Percentiles rank a stretch among this genome's conserved stretches.
Conservation (phyloP, 2,888 invertebrate genomes). For the Chirona hameri region DNA sequence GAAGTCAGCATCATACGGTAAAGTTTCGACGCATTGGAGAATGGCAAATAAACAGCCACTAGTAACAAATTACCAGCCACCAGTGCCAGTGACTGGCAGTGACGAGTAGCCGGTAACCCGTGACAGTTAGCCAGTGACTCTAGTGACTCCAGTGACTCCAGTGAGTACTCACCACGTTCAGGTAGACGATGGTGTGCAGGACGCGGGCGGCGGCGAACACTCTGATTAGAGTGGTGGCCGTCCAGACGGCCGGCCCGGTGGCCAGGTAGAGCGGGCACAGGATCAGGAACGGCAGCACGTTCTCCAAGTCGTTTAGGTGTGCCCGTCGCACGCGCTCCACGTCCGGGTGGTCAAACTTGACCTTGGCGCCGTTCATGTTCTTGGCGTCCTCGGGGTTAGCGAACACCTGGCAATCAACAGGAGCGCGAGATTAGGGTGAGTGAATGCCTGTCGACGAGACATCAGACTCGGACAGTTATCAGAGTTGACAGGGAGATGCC, state of each 20-base stretch:
- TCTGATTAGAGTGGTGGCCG: constrained; percentile 47
- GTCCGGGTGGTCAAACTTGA: constrained; percentile 48
- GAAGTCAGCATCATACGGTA: too few relatives aligned
- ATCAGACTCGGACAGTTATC: too few relatives aligned
- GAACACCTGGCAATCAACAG: constrained; percentile 50
- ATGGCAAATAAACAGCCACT: too few relatives aligned
- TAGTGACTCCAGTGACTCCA: too few relatives aligned
- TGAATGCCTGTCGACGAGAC: neutral
- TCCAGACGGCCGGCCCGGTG: constrained; percentile 54
- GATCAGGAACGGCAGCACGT: constrained; percentile 63
- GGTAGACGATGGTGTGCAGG: neutral
- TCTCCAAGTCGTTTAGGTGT: constrained; percentile 68
- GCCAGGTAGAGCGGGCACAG: constrained; percentile 59
- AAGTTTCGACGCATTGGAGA: too few relatives aligned
- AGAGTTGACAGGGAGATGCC: too few relatives aligned
- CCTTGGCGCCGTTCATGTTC: constrained; percentile 40
- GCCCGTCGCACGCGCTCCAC: constrained; percentile 57
- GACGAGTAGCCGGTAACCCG: too few relatives aligned
- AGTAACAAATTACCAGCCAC: too few relatives aligned
- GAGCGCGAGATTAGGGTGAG: neutral
- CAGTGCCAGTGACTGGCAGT: too few relatives aligned
- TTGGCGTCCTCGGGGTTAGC: constrained; percentile 54
- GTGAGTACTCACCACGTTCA: neutral
- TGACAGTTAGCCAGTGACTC: too few relatives aligned
- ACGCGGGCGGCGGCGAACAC: neutral